phyloP scores from a whole-genome alignment of 2,888 invertebrate genomes.

The Amiota minor region DNA sequence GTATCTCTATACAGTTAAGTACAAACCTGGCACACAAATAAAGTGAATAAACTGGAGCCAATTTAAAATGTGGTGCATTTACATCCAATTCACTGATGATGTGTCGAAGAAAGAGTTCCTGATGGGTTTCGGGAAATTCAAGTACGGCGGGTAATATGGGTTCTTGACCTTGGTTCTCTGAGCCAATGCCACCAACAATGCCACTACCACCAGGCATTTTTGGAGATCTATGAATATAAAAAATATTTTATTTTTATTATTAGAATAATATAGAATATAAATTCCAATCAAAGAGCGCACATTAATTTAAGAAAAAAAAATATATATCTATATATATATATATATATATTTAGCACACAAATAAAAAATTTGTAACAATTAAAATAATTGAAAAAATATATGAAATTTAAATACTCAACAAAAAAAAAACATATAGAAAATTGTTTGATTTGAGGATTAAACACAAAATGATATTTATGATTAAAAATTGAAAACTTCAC shows the following conservation, averaged over 20 bases:
- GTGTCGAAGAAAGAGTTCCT: slow-evolving; percentile 91
- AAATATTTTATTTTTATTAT: slow-evolving; percentile 19
- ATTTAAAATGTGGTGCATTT: slow-evolving; percentile 90
- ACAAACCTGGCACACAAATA: slow-evolving; percentile 89
- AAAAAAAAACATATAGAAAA: not conserved
- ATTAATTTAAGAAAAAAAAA: too few relatives aligned
- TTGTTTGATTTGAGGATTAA: not conserved
- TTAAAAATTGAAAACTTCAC: too few relatives aligned
- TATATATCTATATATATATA: not conserved
- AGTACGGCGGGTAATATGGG: slow-evolving; percentile 94
- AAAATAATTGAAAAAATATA: slow-evolving; percentile 32
- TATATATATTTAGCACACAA: slow-evolving; percentile 1
- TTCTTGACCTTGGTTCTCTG: slow-evolving; percentile 81
- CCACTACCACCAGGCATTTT: slow-evolving; percentile 60
- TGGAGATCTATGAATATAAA: slow-evolving; percentile 59
- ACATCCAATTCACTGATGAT: slow-evolving; percentile 92
- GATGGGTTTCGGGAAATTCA: slow-evolving; percentile 95
- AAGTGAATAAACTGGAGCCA: slow-evolving; percentile 96
- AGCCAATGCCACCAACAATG: slow-evolving; percentile 49
- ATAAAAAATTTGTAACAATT: slow-evolving; percentile 24
- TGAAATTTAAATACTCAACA: slow-evolving; percentile 30
- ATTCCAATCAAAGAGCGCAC: slow-evolving; percentile 20
- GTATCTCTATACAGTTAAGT: not conserved
- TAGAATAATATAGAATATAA: slow-evolving; percentile 7
- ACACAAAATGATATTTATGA: too few relatives aligned